Percentiles rank a stretch among this genome's conserved stretches.
phyloP scores from a whole-genome alignment of 2,888 invertebrate species.

The Scrobipalpa costella region DNA sequence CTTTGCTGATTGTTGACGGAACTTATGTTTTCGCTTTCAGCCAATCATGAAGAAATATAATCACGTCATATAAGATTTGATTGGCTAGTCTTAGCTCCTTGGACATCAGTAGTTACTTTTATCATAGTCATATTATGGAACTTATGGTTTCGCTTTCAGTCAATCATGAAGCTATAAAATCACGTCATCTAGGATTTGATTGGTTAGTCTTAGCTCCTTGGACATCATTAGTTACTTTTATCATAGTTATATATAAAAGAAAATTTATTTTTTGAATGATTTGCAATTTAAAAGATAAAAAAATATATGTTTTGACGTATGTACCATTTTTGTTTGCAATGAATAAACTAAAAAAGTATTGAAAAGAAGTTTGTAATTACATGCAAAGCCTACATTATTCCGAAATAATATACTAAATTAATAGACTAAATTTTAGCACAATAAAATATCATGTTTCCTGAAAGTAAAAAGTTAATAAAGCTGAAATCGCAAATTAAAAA shows the following conservation, averaged over 20 bases:
- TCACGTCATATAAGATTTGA: background rate
- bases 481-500: too few species aligned
- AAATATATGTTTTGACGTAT: too few species aligned
- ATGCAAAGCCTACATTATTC: too few species aligned
- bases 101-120: background rate
- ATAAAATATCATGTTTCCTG: too few species aligned
- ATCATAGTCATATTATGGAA: background rate
- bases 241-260: background rate
- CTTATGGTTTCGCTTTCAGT: constrained; percentile 1
- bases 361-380: too few species aligned
- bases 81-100: background rate
- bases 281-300: too few species aligned
- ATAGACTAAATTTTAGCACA: too few species aligned
- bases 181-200: constrained; percentile 1
- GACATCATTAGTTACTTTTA: background rate
- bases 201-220: background rate
- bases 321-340: too few species aligned
- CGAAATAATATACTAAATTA: too few species aligned
- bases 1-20: background rate
- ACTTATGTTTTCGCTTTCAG: constrained; percentile 1
- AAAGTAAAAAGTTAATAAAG: too few species aligned
- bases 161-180: background rate
- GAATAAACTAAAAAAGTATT: too few species aligned
- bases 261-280: too few species aligned
- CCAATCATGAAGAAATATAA: background rate